These are phyloP conservation scores for Gracilinanus agilis DNA, from an alignment of 2,113 vertebrate genomes.

Conservation along the genomic window DNA sequence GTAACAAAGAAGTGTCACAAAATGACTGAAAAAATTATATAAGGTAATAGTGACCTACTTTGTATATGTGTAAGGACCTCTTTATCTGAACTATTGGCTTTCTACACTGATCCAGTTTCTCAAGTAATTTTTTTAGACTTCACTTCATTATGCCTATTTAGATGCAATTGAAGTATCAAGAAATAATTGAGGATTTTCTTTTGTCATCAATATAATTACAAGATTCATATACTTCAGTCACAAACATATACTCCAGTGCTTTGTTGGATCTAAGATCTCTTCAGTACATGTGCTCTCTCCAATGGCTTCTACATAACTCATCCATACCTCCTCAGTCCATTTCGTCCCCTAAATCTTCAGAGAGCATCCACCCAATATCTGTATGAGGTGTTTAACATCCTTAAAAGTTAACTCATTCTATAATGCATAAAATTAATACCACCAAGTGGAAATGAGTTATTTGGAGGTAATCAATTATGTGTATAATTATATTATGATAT, in stretches of 20 bases:
- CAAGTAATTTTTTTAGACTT: background rate
- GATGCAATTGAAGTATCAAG: background rate
- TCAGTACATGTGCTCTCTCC: background rate
- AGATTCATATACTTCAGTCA: background rate
- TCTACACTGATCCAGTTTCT: background rate
- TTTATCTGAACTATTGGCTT: background rate
- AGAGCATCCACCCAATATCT: background rate
- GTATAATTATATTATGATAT: background rate
- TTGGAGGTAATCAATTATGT: background rate
- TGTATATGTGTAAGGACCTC: background rate
- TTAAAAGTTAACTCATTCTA: background rate
- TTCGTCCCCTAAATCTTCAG: background rate
- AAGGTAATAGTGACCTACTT: background rate
- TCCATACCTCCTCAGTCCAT: background rate
- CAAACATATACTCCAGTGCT: background rate
- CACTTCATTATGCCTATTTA: background rate
- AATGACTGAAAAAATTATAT: too few relatives aligned
- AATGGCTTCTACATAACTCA: too few relatives aligned
- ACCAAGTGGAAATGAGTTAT: background rate
- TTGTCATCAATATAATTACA: background rate
- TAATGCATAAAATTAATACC: background rate
- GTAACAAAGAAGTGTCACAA: too few relatives aligned
- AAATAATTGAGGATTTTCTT: background rate
- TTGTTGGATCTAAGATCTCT: background rate
- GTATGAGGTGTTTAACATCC: background rate